phyloP scores from a whole-genome alignment of 1,140 invertebrate genomes.

The Gyrodactylus salaris region DNA sequence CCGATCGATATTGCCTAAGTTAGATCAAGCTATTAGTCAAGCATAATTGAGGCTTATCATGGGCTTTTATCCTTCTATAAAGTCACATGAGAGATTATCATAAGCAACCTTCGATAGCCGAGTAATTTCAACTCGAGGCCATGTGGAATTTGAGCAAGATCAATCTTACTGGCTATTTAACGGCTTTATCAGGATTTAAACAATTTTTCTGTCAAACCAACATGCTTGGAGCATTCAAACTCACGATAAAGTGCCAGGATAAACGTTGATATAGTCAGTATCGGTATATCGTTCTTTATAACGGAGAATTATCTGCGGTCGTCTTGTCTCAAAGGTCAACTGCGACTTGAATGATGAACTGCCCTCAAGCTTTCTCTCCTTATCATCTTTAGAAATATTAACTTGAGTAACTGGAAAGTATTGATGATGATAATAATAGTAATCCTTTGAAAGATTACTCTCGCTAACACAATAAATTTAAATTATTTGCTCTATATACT shows the following conservation, averaged over 20 bases:
- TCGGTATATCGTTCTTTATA: conserved; percentile 27
- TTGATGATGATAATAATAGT: too few species aligned
- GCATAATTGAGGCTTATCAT: too few species aligned
- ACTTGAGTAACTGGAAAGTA: too few species aligned
- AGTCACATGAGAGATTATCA: too few species aligned
- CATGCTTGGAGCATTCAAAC: neutral
- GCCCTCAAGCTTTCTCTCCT: neutral
- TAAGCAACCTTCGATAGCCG: too few species aligned
- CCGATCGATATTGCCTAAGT: neutral
- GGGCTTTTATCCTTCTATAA: too few species aligned
- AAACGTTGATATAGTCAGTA: conserved; percentile 24
- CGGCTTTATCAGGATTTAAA: neutral
- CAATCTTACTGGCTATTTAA: neutral
- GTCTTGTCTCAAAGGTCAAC: neutral
- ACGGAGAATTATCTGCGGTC: conserved; percentile 39
- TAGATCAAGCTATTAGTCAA: neutral
- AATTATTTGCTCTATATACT: too few species aligned
- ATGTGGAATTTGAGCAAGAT: neutral
- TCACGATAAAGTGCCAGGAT: conserved; percentile 13
- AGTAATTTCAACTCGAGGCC: too few species aligned
- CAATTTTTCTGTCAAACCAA: neutral
- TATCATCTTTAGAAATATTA: too few species aligned
- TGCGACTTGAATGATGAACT: neutral
- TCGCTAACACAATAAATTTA: too few species aligned
- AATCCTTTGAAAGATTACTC: too few species aligned